Evolutionary conservation across 2,888 invertebrate genomes (phyloP).

Genomic region (Chrysolina haemoptera): DNA sequence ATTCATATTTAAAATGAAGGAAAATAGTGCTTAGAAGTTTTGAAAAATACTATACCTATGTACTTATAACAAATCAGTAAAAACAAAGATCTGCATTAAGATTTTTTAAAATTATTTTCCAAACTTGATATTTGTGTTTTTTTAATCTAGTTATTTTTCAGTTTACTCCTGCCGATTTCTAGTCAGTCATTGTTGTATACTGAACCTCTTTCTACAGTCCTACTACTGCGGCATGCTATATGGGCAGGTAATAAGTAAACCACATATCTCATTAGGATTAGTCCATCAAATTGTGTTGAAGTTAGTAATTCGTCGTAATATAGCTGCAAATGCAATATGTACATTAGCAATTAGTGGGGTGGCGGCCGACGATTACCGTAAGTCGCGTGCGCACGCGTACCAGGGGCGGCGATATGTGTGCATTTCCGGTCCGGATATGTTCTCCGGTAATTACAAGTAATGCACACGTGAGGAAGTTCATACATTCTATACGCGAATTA

Average conservation of each 20-base stretch:
- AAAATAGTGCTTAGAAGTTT: too few species aligned
- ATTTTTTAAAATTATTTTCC: too few species aligned
- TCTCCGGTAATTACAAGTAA: conserved; percentile 70
- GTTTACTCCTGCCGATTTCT: too few species aligned
- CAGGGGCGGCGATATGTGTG: conserved; percentile 59
- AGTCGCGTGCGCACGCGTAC: conserved; percentile 62
- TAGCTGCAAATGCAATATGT: conserved; percentile 59
- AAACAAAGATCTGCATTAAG: too few species aligned
- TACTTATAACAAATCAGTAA: too few species aligned
- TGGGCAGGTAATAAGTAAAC: conserved; percentile 40
- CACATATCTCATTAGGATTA: conserved; percentile 50
- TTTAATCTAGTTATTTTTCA: too few species aligned
- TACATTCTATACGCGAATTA: conserved; percentile 27
- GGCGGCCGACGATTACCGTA: conserved; percentile 44
- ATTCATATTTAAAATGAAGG: too few species aligned
- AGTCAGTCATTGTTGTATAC: too few species aligned
- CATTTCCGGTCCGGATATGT: conserved; percentile 69
- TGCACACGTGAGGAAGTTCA: conserved; percentile 63
- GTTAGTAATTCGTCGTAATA: conserved; percentile 56
- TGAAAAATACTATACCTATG: too few species aligned
- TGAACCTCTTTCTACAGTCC: too few species aligned
- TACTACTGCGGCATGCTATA: neutral
- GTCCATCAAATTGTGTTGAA: conserved; percentile 50
- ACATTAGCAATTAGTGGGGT: conserved; percentile 59
- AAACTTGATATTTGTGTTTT: too few species aligned